Evolutionary conservation across 2,888 invertebrate species (phyloP), one percentile per base, ranked within the genome.

Genomic region (Caenorhabditis sp.): DNA sequence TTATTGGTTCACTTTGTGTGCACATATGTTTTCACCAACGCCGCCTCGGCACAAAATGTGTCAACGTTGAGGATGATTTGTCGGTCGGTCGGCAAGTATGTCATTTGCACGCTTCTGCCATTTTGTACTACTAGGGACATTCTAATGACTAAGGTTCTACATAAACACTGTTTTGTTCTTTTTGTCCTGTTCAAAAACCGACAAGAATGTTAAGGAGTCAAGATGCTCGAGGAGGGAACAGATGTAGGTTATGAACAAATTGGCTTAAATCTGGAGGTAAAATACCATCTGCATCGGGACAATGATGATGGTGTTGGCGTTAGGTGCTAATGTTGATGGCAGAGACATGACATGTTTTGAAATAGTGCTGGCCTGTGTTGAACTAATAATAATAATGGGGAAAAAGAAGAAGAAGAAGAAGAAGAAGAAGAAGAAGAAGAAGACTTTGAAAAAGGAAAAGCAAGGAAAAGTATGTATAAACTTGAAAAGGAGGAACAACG

Each of bases 201-300:
- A n/a, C 47, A 47, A 26, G 15, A 11, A 51, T 4, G 24, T 51
- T 1, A 55, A 13, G 56, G n/a, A 9, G 32, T 32, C 32, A 32
- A 32, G 9, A 32, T n/a, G 51, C 15, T 8, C 35, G 40, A 11
- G 47, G 40, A 18, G 18, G 20, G 32, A 40, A 55, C 76, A 76
- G 76, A 67, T 76, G 76, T 22, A 26, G 22, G 4, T 50, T 15
- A 37, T 13, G n/a, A 56, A 24, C 65, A 74, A 76, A 76, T 76
- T 76, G 76, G 67, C 76, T 76, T 67, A 67, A 76, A 76, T 76
- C 61, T 67, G 9, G 20, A 76, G 76, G 76, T 76, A 61, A 44
- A n/a, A n/a, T n/a, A 35, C 67, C 76, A 76, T 67, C 76, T 76
- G 76, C 67, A 67, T 65, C 47, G 60, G 58, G 65, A 35, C 50